Percentiles rank a stretch among this genome's conserved stretches.
phyloP scores from a whole-genome alignment of 2,797 vertebrate genomes.

The Cynodonichthys magdalenae region DNA sequence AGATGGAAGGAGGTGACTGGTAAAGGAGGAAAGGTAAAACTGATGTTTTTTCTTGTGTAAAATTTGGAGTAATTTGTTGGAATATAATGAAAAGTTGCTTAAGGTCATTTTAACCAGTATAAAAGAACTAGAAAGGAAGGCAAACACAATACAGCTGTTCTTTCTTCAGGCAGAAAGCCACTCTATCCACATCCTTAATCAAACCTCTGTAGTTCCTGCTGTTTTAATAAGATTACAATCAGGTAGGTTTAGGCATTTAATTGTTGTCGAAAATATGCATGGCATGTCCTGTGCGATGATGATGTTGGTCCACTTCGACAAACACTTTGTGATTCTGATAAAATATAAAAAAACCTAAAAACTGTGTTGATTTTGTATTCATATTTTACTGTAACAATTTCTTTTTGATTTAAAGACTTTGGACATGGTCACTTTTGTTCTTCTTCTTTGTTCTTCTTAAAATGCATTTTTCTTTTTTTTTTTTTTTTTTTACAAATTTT shows the following conservation, averaged over 20 bases:
- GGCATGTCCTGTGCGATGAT: constrained; percentile 41
- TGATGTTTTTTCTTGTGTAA: too few species aligned
- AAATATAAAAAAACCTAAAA: too few species aligned
- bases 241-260: constrained; percentile 36
- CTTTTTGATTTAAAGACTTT: too few species aligned
- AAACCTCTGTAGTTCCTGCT: constrained; percentile 23
- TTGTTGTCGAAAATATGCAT: constrained; percentile 43
- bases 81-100: constrained; percentile 6
- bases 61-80: too few species aligned
- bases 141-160: constrained; percentile 40
- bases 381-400: too few species aligned
- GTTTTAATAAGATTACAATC: constrained; percentile 21
- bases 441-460: too few species aligned
- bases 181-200: constrained; percentile 45
- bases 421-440: too few species aligned
- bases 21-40: not conserved
- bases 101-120: constrained; percentile 1
- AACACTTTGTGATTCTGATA: too few species aligned
- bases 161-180: constrained; percentile 49
- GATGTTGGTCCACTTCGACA: not conserved
- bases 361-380: too few species aligned
- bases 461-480: too few species aligned
- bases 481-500: too few species aligned
- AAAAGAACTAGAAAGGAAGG: constrained; percentile 8
- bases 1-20: not conserved